Base-by-base conservation (phyloP, 2,797 vertebrate genomes). In the Heteromormyrus szaboi region DNA sequence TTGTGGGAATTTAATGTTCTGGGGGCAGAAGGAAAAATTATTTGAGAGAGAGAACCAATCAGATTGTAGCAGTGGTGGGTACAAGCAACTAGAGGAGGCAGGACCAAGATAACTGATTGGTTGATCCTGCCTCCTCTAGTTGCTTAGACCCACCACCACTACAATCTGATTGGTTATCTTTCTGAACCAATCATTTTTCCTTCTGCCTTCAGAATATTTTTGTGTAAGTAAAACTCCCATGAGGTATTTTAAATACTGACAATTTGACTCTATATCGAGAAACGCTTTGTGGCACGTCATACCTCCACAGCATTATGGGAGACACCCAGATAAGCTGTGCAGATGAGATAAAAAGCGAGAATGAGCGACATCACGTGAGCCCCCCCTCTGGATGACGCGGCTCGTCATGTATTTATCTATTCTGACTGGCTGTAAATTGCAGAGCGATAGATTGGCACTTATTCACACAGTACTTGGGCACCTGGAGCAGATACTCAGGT, bases 181-280 rank as follows among this genome's bases (percentile, higher is more conserved):
- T 22, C 56, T 59, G 19, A 59, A 59, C 56, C 56, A 59, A 17
- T 59, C 7, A 22, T 59, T 59, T 56, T 59, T 22, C 56, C 56
- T 59, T 22, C n/a, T 59, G 56, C 56, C 56, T 59, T 56, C 19
- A 56, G 19, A 56, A 56, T n/a, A n/a, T 56, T 56, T 56, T 56
- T 56, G 19, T 56, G 54, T 59, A 59, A 59, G 6, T 59, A 59
- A 59, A 59, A 22, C 56, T 59, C 56, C n/a, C n/a, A 22, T 22
- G n/a, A 59, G 89, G 90, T 79, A 91, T 89, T 84, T 59, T 93
- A 91, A 91, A 91, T 91, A 90, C 92, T 59, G 90, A 93, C 91
- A 91, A 92, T 91, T 90, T 89, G 92, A 88, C 91, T 89, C 62
- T 91, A 90, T 92, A 92, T 91, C 93, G 91, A 41, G 33, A 56